A percentile compares a stretch with the other conserved stretches of the same genome.
These are phyloP conservation scores for Carposina sasakii DNA, from an alignment of 1,140 invertebrate genomes.

Conservation along the genomic window DNA sequence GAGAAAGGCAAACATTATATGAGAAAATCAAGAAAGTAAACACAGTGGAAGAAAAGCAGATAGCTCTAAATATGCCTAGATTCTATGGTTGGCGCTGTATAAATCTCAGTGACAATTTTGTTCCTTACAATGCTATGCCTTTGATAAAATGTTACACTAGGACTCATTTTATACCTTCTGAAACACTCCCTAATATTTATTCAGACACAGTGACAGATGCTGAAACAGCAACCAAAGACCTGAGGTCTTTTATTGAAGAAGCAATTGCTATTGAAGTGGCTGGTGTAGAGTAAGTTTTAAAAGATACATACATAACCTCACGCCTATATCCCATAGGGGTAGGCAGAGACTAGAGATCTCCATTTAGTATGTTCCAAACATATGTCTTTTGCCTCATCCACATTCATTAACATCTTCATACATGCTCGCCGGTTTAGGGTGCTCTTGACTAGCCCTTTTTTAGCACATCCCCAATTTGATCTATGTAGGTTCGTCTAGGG, in stretches of 20 bases:
- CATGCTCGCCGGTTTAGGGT: too few relatives aligned
- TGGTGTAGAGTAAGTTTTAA: slow-evolving; percentile 69
- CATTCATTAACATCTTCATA: too few relatives aligned
- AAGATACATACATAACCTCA: too few relatives aligned
- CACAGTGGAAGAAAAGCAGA: slow-evolving; percentile 87
- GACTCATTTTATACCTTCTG: slow-evolving; percentile 74
- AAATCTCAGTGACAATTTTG: slow-evolving; percentile 73
- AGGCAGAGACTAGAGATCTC: too few relatives aligned
- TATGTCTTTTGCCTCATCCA: too few relatives aligned
- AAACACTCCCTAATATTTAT: slow-evolving; percentile 74
- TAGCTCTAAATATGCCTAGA: slow-evolving; percentile 84
- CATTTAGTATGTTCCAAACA: too few relatives aligned
- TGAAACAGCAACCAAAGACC: slow-evolving; percentile 54
- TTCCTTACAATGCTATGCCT: slow-evolving; percentile 79
- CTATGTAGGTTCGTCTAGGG: too few relatives aligned
- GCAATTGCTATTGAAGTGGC: slow-evolving; percentile 73
- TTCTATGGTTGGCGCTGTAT: slow-evolving; percentile 84
- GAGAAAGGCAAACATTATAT: slow-evolving; percentile 63
- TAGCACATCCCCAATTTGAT: too few relatives aligned
- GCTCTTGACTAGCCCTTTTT: too few relatives aligned
- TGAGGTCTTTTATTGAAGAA: slow-evolving; percentile 76
- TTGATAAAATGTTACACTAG: slow-evolving; percentile 81
- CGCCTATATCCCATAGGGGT: too few relatives aligned
- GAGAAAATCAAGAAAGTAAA: slow-evolving; percentile 76
- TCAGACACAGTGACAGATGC: slow-evolving; percentile 62